Evolutionary conservation across 2,888 invertebrate genomes (phyloP).

Genomic region (Aphodius granarius): DNA sequence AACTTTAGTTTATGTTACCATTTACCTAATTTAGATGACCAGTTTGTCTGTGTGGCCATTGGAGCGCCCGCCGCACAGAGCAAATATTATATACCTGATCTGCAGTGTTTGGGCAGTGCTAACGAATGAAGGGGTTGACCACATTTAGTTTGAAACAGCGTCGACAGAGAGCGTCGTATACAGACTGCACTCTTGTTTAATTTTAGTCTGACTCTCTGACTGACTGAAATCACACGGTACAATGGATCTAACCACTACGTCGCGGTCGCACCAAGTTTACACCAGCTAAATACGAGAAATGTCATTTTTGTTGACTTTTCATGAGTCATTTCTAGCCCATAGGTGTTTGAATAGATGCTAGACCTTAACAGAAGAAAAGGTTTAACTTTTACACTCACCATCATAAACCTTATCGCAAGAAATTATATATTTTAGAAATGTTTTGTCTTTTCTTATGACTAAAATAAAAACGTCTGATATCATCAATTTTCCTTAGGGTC

Average conservation of each 20-base stretch:
- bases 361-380: no score
- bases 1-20: not conserved
- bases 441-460: not conserved
- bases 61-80: not conserved
- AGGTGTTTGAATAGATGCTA: no score
- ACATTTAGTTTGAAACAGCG: not conserved
- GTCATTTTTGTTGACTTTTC: no score
- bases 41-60: not conserved
- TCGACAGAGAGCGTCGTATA: not conserved
- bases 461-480: not conserved
- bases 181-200: not conserved
- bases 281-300: no score
- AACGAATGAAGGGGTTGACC: not conserved
- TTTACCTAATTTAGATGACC: not conserved
- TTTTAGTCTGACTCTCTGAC: not conserved
- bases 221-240: not conserved
- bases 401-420: no score
- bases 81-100: not conserved
- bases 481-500: not conserved
- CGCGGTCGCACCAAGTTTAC: no score
- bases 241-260: not conserved
- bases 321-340: no score
- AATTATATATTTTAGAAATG: no score
- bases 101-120: not conserved
- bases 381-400: no score